Base-by-base conservation (phyloP, 2,888 invertebrate species). In the Ecdyonurus torrentis region DNA sequence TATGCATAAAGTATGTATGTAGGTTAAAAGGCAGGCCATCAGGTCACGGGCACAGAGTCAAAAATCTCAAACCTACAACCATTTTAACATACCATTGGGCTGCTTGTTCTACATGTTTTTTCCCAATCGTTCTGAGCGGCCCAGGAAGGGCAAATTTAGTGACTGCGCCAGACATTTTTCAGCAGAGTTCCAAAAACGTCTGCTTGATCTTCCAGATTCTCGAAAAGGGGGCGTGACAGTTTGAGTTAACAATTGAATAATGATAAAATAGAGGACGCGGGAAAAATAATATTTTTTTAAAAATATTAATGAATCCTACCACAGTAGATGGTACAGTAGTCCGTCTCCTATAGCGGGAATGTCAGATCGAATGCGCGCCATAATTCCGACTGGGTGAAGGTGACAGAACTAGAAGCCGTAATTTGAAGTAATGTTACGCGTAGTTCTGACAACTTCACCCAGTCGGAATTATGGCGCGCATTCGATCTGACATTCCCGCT, bases 31-130 rank as follows among this genome's bases (percentile, higher is more conserved):
- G 2, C 18, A 25, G 2, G 25, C 10, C 10, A 5, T 15, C 5
- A n/a, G n/a, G n/a, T n/a, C n/a, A n/a, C n/a, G n/a, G n/a, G n/a
- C n/a, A n/a, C n/a, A 0, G 7, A 1, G 18, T 2, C 7, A 19
- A 20, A 7, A 19, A 18, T 25, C 1, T 19, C 19, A 18, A 15
- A 15, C 1, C 37, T 20, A n/a, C 1, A 19, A 15, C 2, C 25
- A 18, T 25, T 76, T 62, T 74, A 69, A 50, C 73, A 73, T 72
- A 74, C 75, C 76, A 79, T 62, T 75, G 72, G 2, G 74, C 71
- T 15, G 80, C 79, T 23, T 83, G 74, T 70, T 83, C 81, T 23
- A 80, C 70, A 15, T 85, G 85, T 69, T 78, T 83, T 71, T 79
- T 83, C 65, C 85, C 85, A 59, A 85, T n/a, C 74, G 20, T 24